phyloP scores from a whole-genome alignment of 2,797 vertebrate genomes.

The Lacerta bilineata region DNA sequence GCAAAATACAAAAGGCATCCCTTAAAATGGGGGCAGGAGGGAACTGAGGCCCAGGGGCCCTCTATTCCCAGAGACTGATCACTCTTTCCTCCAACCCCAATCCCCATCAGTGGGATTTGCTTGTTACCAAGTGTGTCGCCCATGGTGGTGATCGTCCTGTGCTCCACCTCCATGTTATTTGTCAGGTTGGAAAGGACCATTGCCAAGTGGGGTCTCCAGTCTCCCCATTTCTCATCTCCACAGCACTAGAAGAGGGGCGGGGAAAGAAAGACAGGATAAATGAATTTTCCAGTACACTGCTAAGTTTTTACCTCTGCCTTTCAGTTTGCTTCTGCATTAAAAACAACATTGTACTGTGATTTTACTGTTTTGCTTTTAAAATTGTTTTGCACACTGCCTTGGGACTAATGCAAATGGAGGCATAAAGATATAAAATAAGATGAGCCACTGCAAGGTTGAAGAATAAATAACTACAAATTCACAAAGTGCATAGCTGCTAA shows the following conservation, averaged over 20 bases:
- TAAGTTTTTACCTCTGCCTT: too few species aligned
- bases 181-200: constrained; percentile 98
- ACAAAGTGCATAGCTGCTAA: not conserved
- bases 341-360: too few species aligned
- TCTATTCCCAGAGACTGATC: not conserved
- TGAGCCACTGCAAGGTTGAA: not conserved
- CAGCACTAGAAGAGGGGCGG: constrained; percentile 86
- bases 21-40: not conserved
- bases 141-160: constrained; percentile 94
- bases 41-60: too few species aligned
- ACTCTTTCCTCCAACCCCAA: not conserved
- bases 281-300: too few species aligned
- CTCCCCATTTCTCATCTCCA: constrained; percentile 98
- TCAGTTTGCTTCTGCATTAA: too few species aligned
- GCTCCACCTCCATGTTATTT: constrained; percentile 90
- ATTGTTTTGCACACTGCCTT: too few species aligned
- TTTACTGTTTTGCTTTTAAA: too few species aligned
- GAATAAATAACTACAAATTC: not conserved
- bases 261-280: constrained; percentile 32
- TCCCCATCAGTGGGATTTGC: too few species aligned
- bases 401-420: too few species aligned
- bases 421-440: constrained; percentile 3
- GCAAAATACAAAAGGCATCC: not conserved
- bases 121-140: constrained; percentile 94
- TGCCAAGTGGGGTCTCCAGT: constrained; percentile 97